phyloP scores from a whole-genome alignment of 2,113 vertebrate genomes.

The Microcebus murinus region DNA sequence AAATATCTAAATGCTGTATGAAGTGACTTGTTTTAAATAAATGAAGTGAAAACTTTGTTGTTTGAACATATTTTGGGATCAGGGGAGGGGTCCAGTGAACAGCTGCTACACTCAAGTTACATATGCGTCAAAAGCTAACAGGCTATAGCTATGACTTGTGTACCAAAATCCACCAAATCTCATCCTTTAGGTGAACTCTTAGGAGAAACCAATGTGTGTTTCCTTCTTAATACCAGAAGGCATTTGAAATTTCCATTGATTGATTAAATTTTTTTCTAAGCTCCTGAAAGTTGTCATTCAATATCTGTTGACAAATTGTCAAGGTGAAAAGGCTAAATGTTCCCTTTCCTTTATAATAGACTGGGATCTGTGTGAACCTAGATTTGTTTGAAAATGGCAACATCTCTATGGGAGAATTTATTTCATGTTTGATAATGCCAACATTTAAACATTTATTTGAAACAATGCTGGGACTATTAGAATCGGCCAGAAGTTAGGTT shows the following conservation, averaged over 20 bases:
- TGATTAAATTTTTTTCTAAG: not conserved
- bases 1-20: constrained; percentile 65
- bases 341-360: not conserved
- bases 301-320: not conserved
- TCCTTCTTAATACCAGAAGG: not conserved
- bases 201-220: not conserved
- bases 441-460: not conserved
- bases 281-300: not conserved
- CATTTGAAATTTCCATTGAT: constrained; percentile 2
- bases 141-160: not conserved
- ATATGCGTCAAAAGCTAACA: not conserved
- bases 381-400: not conserved
- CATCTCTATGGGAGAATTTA: not conserved
- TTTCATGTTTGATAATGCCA: not conserved
- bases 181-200: not conserved
- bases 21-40: constrained; percentile 72
- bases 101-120: not conserved
- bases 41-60: constrained; percentile 66
- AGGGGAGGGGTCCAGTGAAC: not conserved
- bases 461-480: not conserved
- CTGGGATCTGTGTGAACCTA: not conserved
- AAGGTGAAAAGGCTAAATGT: not conserved
- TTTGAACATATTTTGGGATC: constrained; percentile 54
- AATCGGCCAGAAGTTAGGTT: not conserved
- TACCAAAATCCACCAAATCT: not conserved